Conservation (phyloP, 2,797 vertebrate species). For the Aphelocoma californica region DNA sequence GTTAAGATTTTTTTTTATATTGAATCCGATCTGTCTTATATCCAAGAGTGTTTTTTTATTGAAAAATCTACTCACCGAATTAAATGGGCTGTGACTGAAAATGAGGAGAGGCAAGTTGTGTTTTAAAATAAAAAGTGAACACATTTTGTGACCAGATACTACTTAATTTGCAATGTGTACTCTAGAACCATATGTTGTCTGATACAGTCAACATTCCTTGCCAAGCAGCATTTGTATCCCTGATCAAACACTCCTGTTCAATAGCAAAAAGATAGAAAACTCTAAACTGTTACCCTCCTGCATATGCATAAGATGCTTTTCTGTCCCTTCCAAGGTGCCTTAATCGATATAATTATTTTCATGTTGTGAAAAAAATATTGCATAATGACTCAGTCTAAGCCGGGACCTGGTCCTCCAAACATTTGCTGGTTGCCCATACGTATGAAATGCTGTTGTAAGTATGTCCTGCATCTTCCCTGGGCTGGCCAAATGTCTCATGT, state of each 20-base stretch:
- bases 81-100: constrained; percentile 38
- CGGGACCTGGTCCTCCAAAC: neutral
- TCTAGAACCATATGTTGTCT: constrained; percentile 42
- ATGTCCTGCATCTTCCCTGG: neutral
- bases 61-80: constrained; percentile 36
- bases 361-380: neutral
- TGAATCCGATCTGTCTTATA: constrained; percentile 19
- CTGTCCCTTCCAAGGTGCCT: constrained; percentile 29
- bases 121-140: constrained; percentile 60
- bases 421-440: rapidly evolving
- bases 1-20: constrained; percentile 21
- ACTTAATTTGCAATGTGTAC: constrained; percentile 53
- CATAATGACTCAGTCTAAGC: neutral
- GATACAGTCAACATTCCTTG: constrained; percentile 28
- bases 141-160: constrained; percentile 49
- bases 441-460: neutral
- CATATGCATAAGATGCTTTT: constrained; percentile 21
- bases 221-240: constrained; percentile 41
- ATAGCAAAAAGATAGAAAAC: neutral
- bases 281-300: constrained; percentile 3
- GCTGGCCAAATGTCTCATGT: neutral
- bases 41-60: constrained; percentile 6
- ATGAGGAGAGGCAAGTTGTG: neutral
- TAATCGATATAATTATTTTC: constrained; percentile 30
- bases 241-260: constrained; percentile 25